Conservation (phyloP, 92 coral and sea anemone genomes). For the Porites divaricata region DNA sequence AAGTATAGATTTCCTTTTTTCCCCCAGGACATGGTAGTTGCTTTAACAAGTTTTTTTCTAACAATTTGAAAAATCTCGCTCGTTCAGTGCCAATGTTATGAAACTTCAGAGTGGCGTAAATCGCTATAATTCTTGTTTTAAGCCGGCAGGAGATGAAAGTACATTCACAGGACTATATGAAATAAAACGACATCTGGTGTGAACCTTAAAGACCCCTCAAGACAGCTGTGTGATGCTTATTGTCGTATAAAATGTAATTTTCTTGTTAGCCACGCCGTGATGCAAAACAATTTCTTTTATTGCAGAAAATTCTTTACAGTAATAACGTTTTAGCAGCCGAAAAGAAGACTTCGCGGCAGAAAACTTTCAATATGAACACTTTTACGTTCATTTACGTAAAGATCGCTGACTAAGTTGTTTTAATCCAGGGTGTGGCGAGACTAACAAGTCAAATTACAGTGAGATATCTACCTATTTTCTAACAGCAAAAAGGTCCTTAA, state of each 20-base stretch:
- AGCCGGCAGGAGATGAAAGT: not conserved
- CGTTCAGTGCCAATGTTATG: too few species aligned
- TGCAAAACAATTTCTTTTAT: not conserved
- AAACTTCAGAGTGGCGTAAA: too few species aligned
- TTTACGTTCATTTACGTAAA: not conserved
- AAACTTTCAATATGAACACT: not conserved
- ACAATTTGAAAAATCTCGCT: too few species aligned
- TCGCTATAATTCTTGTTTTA: not conserved
- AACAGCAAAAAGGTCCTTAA: conserved; percentile 10
- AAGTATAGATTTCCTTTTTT: too few species aligned
- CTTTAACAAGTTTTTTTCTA: too few species aligned
- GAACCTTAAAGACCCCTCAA: not conserved
- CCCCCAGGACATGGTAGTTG: too few species aligned
- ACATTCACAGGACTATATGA: not conserved
- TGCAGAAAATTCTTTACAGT: not conserved
- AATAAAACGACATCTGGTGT: not conserved
- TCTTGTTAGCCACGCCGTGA: not conserved
- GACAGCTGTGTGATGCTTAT: not conserved
- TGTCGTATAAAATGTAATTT: not conserved
- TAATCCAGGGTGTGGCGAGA: conserved; percentile 1
- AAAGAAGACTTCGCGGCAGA: not conserved
- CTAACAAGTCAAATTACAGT: not conserved
- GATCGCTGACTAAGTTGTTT: not conserved
- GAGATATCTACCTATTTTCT: not conserved
- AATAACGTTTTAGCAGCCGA: not conserved